These are phyloP conservation scores for Saturnia pavonia DNA, from an alignment of 2,888 invertebrate species.

Conservation along the genomic window DNA sequence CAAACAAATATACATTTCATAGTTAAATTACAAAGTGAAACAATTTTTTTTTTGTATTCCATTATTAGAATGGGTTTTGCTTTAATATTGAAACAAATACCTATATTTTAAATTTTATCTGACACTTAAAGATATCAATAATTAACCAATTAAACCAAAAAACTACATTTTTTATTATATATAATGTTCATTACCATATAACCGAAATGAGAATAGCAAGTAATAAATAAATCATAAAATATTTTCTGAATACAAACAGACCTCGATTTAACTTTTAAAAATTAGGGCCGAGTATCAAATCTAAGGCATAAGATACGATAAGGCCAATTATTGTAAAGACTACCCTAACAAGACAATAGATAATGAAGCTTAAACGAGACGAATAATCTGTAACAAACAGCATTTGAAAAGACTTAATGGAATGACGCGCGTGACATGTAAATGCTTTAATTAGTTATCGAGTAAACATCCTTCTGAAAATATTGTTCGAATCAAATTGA, in stretches of 20 bases:
- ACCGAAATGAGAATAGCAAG: no score
- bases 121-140: not conserved
- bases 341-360: not conserved
- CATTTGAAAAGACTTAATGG: not conserved
- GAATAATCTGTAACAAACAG: not conserved
- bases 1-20: not conserved
- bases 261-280: no score
- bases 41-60: not conserved
- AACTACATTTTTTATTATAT: no score
- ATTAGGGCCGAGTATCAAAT: no score
- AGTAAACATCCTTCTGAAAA: conserved; percentile 43
- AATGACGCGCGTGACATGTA: not conserved
- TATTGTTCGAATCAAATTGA: conserved; percentile 48
- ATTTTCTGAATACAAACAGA: no score
- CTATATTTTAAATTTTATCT: not conserved
- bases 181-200: no score
- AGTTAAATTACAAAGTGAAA: no score
- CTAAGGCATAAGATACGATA: no score
- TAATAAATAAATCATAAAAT: no score
- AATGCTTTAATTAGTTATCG: conserved; percentile 33
- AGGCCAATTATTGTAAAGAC: no score
- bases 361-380: not conserved
- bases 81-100: not conserved
- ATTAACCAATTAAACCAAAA: not conserved
- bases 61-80: not conserved